Evolutionary conservation across 2,888 invertebrate genomes (phyloP), one percentile per base, ranked within the genome.

Genomic region (Orthonevra nobilis): DNA sequence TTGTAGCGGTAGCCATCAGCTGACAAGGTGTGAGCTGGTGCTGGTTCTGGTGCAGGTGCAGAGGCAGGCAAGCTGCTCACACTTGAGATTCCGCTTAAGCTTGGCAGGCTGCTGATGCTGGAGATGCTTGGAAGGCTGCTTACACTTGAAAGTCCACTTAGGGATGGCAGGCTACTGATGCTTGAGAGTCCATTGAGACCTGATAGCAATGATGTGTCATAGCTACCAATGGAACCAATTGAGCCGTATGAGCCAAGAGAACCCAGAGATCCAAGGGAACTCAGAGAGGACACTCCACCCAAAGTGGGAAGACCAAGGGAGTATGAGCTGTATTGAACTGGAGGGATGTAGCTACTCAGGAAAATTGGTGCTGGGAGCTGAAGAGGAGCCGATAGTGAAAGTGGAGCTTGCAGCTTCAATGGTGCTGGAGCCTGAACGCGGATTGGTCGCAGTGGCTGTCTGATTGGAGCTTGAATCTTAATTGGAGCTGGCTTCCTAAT

Each of bases 1-100:
- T 36, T 79, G 48, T 79, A 79, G 36, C 73, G 79, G 34, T 79
- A 79, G 26, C 79, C 79, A 61, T 79, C 79, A 10, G 66, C 12
- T 34, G 66, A 52, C 20, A 79, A 12, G 9, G 54, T 56, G 15
- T 79, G 79, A 1, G 79, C 61, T 68, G 79, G 73, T n/a, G 26
- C 60, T 17, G 28, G 0, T 34, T 79, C 66, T 28, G 42, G 10
- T 26, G n/a, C n/a, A n/a, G n/a, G n/a, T n/a, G n/a, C n/a, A n/a
- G n/a, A n/a, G n/a, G 26, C 32, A 1, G 19, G 10, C 20, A 52
- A 7, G 10, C 20, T 5, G n/a, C 23, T 12, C 1, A 12, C 4
- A 36, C n/a, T 48, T 3, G 17, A 36, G 12, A 38, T 6, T 23
- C 36, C 23, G 28, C 36, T 32, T 3, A 42, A n/a, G n/a, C n/a